Evolutionary conservation across 2,888 invertebrate species (phyloP).

Genomic region (Mythimna pallens): DNA sequence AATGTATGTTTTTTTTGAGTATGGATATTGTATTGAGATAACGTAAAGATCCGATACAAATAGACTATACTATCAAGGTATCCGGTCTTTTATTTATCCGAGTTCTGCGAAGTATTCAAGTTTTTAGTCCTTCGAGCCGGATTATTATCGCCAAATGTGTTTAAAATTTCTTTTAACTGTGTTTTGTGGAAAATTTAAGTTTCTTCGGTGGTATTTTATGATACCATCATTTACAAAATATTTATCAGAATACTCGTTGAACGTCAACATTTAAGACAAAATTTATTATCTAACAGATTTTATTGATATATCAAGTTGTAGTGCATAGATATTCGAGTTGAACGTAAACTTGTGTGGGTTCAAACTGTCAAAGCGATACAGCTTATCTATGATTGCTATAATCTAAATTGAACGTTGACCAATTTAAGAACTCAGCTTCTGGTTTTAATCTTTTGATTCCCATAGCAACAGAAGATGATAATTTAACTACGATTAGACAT

Average conservation of each 20-base stretch:
- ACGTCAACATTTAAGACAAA: background rate
- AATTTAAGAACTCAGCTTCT: conserved; percentile 39
- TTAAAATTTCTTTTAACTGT: background rate
- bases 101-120: too few species aligned
- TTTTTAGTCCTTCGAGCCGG: background rate
- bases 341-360: conserved; percentile 25
- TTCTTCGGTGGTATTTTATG: conserved; percentile 3
- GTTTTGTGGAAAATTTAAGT: background rate
- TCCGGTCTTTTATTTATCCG: too few species aligned
- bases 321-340: background rate
- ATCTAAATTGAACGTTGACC: conserved; percentile 34
- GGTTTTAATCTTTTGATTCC: conserved; percentile 33
- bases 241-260: background rate
- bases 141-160: background rate
- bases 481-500: too few species aligned
- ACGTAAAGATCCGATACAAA: too few species aligned
- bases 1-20: too few species aligned
- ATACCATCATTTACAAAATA: background rate
- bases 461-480: background rate
- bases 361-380: background rate
- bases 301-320: background rate
- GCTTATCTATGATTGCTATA: conserved; percentile 30
- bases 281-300: background rate
- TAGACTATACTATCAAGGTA: too few species aligned
- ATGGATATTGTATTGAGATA: too few species aligned